Percentiles rank a stretch among this genome's conserved stretches.
Evolutionary conservation across 2,113 vertebrate genomes (phyloP).

Genomic region (Microcebus lehilahytsara): DNA sequence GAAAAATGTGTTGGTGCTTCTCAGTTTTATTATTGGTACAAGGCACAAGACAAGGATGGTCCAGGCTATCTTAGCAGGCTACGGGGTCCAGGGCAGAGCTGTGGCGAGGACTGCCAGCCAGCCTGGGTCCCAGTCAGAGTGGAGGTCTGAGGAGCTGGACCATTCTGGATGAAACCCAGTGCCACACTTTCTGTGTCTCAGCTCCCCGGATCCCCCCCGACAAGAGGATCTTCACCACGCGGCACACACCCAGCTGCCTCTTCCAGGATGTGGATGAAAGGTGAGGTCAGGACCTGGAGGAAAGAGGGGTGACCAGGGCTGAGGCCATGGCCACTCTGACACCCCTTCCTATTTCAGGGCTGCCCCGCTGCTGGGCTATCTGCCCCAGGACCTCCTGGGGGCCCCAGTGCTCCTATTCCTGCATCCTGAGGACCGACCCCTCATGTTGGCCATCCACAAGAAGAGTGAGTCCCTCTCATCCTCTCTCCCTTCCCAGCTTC

Average conservation of each 20-base stretch:
- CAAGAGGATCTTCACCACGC: slow-evolving; percentile 94
- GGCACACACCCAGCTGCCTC: slow-evolving; percentile 92
- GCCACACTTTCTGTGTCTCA: slow-evolving; percentile 58
- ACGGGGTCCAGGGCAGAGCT: background rate
- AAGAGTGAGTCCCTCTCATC: slow-evolving; percentile 86
- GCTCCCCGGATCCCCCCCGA: slow-evolving; percentile 93
- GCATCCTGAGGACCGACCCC: slow-evolving; percentile 92
- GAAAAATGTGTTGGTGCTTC: background rate
- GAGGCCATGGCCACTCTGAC: background rate
- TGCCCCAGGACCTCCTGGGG: slow-evolving; percentile 93
- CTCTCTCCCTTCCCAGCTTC: fast-evolving
- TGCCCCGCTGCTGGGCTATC: slow-evolving; percentile 91
- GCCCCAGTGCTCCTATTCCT: slow-evolving; percentile 90
- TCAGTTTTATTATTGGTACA: background rate
- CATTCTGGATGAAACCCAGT: background rate
- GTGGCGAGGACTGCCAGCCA: background rate
- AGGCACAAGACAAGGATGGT: background rate
- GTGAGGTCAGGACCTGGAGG: slow-evolving; percentile 57
- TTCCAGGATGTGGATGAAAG: slow-evolving; percentile 95
- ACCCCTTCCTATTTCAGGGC: slow-evolving; percentile 81
- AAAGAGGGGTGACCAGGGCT: background rate
- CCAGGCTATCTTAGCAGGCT: background rate
- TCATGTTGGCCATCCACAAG: slow-evolving; percentile 94
- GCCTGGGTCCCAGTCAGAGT: background rate
- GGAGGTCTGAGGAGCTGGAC: background rate